Evolutionary conservation across 2,797 vertebrate genomes (phyloP), one percentile per base, ranked within the genome.

Genomic region (Sitta carolinensis): DNA sequence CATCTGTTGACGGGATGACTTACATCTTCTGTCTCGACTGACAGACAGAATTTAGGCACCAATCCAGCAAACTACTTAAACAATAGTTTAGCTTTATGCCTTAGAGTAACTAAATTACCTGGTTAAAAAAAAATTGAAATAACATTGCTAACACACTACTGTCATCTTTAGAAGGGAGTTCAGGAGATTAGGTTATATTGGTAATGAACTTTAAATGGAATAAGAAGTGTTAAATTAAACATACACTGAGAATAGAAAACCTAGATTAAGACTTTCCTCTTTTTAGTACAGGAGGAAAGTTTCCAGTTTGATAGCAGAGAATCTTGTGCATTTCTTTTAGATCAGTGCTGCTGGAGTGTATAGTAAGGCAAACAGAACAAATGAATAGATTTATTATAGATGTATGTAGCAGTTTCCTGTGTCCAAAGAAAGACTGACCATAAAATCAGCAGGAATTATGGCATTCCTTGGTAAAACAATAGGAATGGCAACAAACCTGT

Each of bases 1-100:
- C 94, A 91, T 95, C 85, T 95, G 88, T 90, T 96, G 88, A 94
- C 63, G 59, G 83, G 67, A 78, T 84, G 77, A 90, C 55, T 95
- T 96, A 84, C 13, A 47, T 95, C 77, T 94, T 81, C 91, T 95
- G 59, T 91, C 88, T 91, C 95, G 83, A 90, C 69, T 91, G 85
- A 77, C 90, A 91, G 95, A 94, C 84, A 89, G 91, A 80, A 84
- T 91, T 96, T 96, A 90, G 88, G 77, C 8, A 4, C 70, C 85
- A 93, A 36, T 93, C 90, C 90, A 94, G 88, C 69, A 91, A 96
- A 94, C 59, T 66, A 84, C 63, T 94, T 90, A 81, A 93, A 84
- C 30, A 78, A 42, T 69, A 84, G 69, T 93, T 95, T 47, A 88
- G 47, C 69, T 94, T 94, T 91, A 93, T 84, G 80, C 54, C 43